Evolutionary conservation across 2,113 vertebrate species (phyloP), one percentile per base, ranked within the genome.

Genomic region (Psilopogon haemacephalus): DNA sequence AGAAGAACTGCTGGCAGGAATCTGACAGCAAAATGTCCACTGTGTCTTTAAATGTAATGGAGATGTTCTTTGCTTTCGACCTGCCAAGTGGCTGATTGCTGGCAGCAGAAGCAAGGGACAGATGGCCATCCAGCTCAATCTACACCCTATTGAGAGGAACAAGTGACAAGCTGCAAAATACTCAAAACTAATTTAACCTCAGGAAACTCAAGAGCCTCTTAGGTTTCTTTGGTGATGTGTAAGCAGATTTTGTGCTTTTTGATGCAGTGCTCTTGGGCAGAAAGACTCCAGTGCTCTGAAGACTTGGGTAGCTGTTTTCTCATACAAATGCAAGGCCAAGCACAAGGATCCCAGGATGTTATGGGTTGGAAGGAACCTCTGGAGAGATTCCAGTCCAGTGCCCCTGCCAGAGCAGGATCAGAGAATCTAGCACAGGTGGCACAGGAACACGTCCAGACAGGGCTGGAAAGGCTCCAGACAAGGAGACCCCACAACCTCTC

Each of bases 151-250:
- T 65, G 92, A 73, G 94, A 96, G 54, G 85, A 96, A 96, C 90
- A 97, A 97, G 91, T 90, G 93, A 97, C 84, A 96, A 96, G 96
- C 95, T 97, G 81, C 79, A 96, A 93, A 94, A 95, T 85, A 82
- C 93, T 95, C 85, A 95, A 88, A 97, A 88, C 68, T 97, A 95
- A 97, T 96, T 97, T 97, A 97, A 97, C 91, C 94, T 96, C 76
- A 89, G 74, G 70, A 97, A 97, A 80, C 79, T 48, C 70, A 84
- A 56, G 62, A 93, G 83, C 60, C 52, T 93, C 74, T 48, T n/a
- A 55, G 69, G 84, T 64, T 84, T 86, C 77, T 88, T 68, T 68
- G 50, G 84, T 37, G 52, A 91, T 60, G 48, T 58, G 40, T n/a
- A 83, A 64, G 81, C 83, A 92, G 52, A 75, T 87, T 63, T 38